Conservation (phyloP, 2,113 vertebrate genomes). For the Osmerus eperlanus region DNA sequence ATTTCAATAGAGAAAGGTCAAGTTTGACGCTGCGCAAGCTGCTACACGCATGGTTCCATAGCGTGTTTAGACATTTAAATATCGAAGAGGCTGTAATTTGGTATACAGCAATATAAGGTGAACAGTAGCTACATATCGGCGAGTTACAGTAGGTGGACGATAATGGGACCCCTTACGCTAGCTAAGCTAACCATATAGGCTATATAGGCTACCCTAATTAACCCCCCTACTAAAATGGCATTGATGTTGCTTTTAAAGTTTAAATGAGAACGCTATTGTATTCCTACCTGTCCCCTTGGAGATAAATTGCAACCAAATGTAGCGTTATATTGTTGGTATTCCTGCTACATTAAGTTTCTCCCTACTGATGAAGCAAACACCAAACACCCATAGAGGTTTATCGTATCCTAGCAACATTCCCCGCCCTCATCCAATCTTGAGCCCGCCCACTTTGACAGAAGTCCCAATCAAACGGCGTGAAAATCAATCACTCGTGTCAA, state of each 20-base stretch:
- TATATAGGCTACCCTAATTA: neutral
- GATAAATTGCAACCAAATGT: neutral
- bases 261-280: neutral
- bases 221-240: neutral
- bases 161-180: neutral
- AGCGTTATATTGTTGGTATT: neutral
- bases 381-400: conserved; percentile 25
- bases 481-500: no score
- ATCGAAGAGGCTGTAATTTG: no score
- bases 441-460: neutral
- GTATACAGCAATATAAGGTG: no score
- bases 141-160: no score
- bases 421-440: neutral
- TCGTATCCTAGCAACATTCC: conserved; percentile 50
- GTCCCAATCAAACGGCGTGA: neutral
- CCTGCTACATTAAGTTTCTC: neutral
- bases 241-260: neutral
- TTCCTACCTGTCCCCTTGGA: conserved; percentile 10
- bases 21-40: no score
- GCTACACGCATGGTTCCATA: no score
- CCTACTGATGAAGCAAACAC: neutral
- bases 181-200: neutral
- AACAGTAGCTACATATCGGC: no score
- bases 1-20: no score
- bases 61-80: no score